Conservation (phyloP, 2,888 invertebrate species). For the Hypena proboscidalis region DNA sequence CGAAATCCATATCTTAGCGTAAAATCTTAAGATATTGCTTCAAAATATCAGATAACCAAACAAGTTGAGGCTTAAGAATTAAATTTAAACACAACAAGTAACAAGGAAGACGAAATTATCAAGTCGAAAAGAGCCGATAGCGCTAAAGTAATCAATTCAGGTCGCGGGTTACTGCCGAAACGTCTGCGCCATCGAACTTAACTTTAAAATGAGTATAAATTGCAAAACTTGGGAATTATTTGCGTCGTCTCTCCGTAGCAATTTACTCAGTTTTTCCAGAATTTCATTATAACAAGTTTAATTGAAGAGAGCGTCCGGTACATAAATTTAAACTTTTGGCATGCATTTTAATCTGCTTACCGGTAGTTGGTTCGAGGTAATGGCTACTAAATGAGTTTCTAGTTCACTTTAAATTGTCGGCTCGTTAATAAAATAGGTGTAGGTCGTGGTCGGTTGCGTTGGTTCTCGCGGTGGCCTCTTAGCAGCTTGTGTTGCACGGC, state of each 20-base stretch:
- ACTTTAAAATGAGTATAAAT: conserved; percentile 77
- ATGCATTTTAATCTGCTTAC: conserved; percentile 80
- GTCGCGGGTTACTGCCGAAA: conserved; percentile 49
- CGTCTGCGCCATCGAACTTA: conserved; percentile 66
- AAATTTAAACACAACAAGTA: conserved; percentile 37
- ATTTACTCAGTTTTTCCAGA: conserved; percentile 74
- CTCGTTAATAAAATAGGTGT: conserved; percentile 52
- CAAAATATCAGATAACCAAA: conserved; percentile 28
- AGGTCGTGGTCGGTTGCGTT: conserved; percentile 25
- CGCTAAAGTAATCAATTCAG: conserved; percentile 63
- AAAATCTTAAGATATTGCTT: conserved; percentile 3
- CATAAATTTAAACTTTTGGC: conserved; percentile 81
- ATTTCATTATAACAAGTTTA: conserved; percentile 81
- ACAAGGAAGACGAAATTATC: conserved; percentile 37
- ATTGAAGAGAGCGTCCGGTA: conserved; percentile 80
- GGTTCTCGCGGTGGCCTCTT: conserved; percentile 20
- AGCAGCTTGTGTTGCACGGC: conserved; percentile 22
- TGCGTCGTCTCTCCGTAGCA: conserved; percentile 67
- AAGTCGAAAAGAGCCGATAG: conserved; percentile 47
- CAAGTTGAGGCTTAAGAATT: conserved; percentile 23
- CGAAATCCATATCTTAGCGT: not conserved
- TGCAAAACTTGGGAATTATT: conserved; percentile 78
- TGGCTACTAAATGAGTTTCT: conserved; percentile 71
- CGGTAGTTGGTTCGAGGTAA: conserved; percentile 69
- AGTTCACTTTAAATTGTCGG: conserved; percentile 58